Base-by-base conservation (phyloP, 2,113 vertebrate genomes). In the Diadophis punctatus region DNA sequence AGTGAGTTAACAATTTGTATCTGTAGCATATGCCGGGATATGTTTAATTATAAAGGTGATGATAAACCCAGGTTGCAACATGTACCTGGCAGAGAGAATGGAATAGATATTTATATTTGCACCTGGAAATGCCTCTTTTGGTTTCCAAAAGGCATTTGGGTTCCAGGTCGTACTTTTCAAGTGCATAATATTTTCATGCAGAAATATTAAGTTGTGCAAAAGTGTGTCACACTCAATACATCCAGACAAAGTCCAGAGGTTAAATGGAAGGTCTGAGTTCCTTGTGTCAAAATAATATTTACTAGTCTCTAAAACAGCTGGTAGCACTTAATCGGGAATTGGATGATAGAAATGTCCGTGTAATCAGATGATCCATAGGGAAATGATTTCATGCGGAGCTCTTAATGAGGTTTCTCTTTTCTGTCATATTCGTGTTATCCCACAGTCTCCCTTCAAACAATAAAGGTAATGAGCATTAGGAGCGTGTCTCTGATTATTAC, bases 261-360 rank as follows among this genome's bases (percentile, higher is more conserved):
- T 93, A 89, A 93, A 93, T n/a, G 63, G 84, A 27, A 51, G 87
- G 90, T 63, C 87, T 91, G 87, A 22, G 86, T 93, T 92, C 53
- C 90, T 27, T 51, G 68, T 91, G 87, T 93, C 53, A 93, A 91
- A 91, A 91, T 91, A 91, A 91, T 91, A 91, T 93, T 93, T 91
- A 91, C 68, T 89, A 58, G 68, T 91, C 74, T 56, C 87, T 34
- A 23, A 89, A 93, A 89, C 93, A 91, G 90, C 68, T 91, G 90
- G 93, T 93, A 93, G 55, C 87, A 91, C 55, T 93, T 86, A 93
- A 91, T 93, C n/a, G 55, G 53, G 90, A 91, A 89, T 85, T 91
- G 90, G 87, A 91, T 85, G 89, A 91, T 93, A 86, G 87, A 63
- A 89, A 86, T 91, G 87, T 53, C 63, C 86, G 43, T 91, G 87